These are phyloP conservation scores for Burhinus bistriatus DNA, from an alignment of 2,113 vertebrate genomes.

Conservation along the genomic window DNA sequence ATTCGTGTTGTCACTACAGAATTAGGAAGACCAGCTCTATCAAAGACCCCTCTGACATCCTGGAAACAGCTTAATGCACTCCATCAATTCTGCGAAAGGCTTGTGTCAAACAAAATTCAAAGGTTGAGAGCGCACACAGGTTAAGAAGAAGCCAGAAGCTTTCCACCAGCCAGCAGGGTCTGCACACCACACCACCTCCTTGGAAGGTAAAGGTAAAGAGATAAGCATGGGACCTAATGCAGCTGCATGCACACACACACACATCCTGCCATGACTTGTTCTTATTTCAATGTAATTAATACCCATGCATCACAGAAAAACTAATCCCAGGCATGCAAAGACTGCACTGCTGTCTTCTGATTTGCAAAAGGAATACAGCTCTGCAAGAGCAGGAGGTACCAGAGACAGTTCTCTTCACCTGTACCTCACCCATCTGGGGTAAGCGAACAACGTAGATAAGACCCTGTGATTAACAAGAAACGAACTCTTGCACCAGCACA, in stretches of 20 bases:
- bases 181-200: background rate
- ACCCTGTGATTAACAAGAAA: background rate
- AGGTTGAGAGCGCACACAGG: background rate
- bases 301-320: background rate
- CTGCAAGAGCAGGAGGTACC: background rate
- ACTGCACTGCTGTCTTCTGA: background rate
- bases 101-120: conserved; percentile 3
- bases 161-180: background rate
- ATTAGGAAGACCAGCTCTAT: background rate
- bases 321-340: background rate
- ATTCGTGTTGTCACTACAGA: background rate
- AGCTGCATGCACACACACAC: background rate
- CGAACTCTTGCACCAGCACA: background rate
- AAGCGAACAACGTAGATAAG: background rate
- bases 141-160: conserved; percentile 3
- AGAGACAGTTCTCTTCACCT: background rate
- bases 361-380: background rate
- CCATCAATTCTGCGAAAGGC: background rate
- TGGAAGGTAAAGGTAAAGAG: background rate
- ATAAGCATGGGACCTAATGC: background rate
- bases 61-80: conserved; percentile 1
- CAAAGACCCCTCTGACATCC: conserved; percentile 5
- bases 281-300: background rate
- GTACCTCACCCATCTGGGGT: background rate
- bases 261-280: background rate